Base-by-base conservation (phyloP, 53 echinoderm and acorn worm species). In the Holothuria scabra region DNA sequence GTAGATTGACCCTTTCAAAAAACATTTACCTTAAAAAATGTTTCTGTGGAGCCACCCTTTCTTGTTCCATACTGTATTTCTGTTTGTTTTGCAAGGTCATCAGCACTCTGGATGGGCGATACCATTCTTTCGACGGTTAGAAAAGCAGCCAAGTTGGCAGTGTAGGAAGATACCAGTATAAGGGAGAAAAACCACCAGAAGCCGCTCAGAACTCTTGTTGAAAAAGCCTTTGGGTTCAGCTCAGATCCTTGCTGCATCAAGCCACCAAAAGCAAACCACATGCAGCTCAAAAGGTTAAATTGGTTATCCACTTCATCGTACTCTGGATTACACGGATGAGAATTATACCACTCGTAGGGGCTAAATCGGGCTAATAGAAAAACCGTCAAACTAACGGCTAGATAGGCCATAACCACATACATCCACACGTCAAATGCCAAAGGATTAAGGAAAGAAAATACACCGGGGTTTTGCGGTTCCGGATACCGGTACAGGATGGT, bases 121-220 rank as follows among this genome's bases (percentile, higher is more conserved):
- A 95, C 89, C 99, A 99, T 99, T 62, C 99, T 80, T 60, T 99
- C 94, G 21, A 99, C 99, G 19, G 99, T 99, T 12, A 99, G 90
- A 55, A 99, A 99, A 59, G 99, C 99, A 32, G 99, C 99, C 82
- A 99, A 66, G 76, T 99, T 99, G 67, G 99, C 99, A 44, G 94
- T 99, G 86, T 99, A 99, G 41, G 94, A 99, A 21, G 94, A 99
- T 23, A 99, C 91, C 33, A 99, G 78, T 64, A 99, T 99, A 21
- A 99, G 86, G 1, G 94, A 99, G 90, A 99, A 99, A 89, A 99
- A 99, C 99, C 99, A 99, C 94, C 94, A 99, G 84, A 99, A 94
- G 1, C 99, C 99, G 35, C 99, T 99, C 59, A 95, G 86, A 8
- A 95, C 94, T 23, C 99, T 67, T 49, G 99, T 99, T 56, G 99